Percentiles rank a stretch among this genome's conserved stretches.
Evolutionary conservation across 2,888 invertebrate genomes (phyloP).

Genomic region (Meganola albula): DNA sequence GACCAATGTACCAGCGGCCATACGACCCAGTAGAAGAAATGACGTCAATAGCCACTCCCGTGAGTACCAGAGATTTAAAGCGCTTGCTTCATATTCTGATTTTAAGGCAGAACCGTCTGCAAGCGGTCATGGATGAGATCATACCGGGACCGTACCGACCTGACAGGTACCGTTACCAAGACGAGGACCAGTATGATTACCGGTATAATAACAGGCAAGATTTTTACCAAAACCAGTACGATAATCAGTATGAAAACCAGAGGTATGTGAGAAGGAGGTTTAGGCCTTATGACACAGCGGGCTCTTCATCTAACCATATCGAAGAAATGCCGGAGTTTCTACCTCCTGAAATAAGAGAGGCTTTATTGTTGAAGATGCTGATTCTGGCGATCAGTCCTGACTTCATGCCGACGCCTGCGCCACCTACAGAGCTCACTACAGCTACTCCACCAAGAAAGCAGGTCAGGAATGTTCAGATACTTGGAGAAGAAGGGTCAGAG

Average conservation of each 20-base stretch:
- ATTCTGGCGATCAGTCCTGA: slow-evolving; percentile 84
- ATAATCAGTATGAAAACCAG: slow-evolving; percentile 68
- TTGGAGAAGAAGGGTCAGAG: slow-evolving; percentile 79
- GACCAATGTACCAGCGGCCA: slow-evolving; percentile 47
- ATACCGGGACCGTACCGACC: slow-evolving; percentile 52
- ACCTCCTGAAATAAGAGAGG: slow-evolving; percentile 84
- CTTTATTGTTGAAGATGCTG: slow-evolving; percentile 83
- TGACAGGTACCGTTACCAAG: slow-evolving; percentile 61
- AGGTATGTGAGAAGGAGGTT: slow-evolving; percentile 55
- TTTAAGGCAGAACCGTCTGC: slow-evolving; percentile 79
- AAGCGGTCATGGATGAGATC: slow-evolving; percentile 73
- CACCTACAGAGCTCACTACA: slow-evolving; percentile 65
- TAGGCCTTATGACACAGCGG: slow-evolving; percentile 60
- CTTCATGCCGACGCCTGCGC: slow-evolving; percentile 58
- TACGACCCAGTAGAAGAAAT: slow-evolving; percentile 74
- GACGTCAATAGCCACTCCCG: slow-evolving; percentile 81
- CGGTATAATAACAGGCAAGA: slow-evolving; percentile 61
- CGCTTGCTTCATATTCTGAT: slow-evolving; percentile 81
- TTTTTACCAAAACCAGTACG: slow-evolving; percentile 60
- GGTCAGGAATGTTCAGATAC: slow-evolving; percentile 84
- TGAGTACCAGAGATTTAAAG: slow-evolving; percentile 84
- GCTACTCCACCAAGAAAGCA: slow-evolving; percentile 76
- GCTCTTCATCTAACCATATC: slow-evolving; percentile 58
- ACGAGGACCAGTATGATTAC: slow-evolving; percentile 56
- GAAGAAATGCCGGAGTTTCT: slow-evolving; percentile 79